phyloP scores from a whole-genome alignment of 2,888 invertebrate species.

The Himalopsyche anomala region DNA sequence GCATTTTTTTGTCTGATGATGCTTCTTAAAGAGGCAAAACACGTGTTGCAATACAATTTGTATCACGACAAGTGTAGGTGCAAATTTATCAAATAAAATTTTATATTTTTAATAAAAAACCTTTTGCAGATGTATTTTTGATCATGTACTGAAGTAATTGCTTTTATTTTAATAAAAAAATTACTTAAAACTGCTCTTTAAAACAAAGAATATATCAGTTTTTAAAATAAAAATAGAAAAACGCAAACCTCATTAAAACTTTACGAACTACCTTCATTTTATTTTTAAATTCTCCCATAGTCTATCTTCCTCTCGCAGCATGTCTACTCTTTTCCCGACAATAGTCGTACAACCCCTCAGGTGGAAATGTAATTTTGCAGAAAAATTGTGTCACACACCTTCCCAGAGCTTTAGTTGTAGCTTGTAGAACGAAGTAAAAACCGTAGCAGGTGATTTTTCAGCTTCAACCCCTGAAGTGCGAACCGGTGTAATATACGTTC shows the following conservation, averaged over 20 bases:
- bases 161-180: too few relatives aligned
- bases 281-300: background rate
- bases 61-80: too few relatives aligned
- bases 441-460: background rate
- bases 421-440: background rate
- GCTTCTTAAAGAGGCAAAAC: too few relatives aligned
- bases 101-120: too few relatives aligned
- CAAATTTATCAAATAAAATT: too few relatives aligned
- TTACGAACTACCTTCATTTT: background rate
- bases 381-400: slow-evolving; percentile 46
- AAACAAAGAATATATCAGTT: too few relatives aligned
- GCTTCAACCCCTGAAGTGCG: background rate
- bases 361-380: slow-evolving; percentile 48
- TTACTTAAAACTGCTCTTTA: too few relatives aligned
- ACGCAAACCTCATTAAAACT: slow-evolving; percentile 1
- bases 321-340: background rate
- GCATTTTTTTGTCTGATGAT: too few relatives aligned
- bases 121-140: too few relatives aligned
- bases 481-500: too few relatives aligned
- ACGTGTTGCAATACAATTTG: too few relatives aligned
- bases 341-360: slow-evolving; percentile 17
- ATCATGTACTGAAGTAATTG: too few relatives aligned
- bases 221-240: background rate
- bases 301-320: background rate
- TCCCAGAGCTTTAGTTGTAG: background rate